These are phyloP conservation scores for Helostoma temminkii DNA, from an alignment of 2,797 vertebrate species.

Conservation along the genomic window DNA sequence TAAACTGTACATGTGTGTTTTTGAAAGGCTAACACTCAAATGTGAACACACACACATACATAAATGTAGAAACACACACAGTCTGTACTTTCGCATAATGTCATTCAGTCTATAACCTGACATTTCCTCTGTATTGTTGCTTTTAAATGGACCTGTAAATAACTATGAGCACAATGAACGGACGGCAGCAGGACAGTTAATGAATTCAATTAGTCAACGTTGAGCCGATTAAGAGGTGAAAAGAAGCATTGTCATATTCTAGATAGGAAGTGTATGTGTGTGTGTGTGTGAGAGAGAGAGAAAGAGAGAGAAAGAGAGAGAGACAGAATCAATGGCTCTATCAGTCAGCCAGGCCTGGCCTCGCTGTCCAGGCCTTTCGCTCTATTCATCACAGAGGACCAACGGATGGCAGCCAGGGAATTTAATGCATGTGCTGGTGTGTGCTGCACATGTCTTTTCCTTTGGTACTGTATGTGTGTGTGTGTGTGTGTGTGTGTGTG, in stretches of 20 bases:
- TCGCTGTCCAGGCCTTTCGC: slow-evolving; percentile 40
- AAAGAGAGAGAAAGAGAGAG: not conserved
- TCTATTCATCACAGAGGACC: slow-evolving; percentile 60
- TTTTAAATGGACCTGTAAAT: slow-evolving; percentile 76
- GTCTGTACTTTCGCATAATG: slow-evolving; percentile 43
- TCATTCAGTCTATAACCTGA: slow-evolving; percentile 61
- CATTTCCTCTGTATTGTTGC: slow-evolving; percentile 73
- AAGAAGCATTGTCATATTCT: slow-evolving; percentile 65
- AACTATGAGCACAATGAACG: slow-evolving; percentile 63
- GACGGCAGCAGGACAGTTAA: slow-evolving; percentile 51
- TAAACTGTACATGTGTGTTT: slow-evolving; percentile 50
- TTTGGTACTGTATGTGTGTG: not conserved
- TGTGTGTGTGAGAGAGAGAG: slow-evolving; percentile 6
- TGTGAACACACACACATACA: slow-evolving; percentile 20
- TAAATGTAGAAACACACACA: slow-evolving; percentile 4
- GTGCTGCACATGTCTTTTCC: not conserved
- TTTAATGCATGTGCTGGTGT: slow-evolving; percentile 1
- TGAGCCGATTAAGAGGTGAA: slow-evolving; percentile 72
- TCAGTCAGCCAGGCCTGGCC: slow-evolving; percentile 53
- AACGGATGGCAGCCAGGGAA: slow-evolving; percentile 13
- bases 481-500: slow-evolving; percentile 3
- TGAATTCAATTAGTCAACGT: slow-evolving; percentile 80
- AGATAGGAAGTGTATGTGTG: slow-evolving; percentile 45
- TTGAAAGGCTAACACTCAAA: slow-evolving; percentile 38
- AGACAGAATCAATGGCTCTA: slow-evolving; percentile 64